Percentiles rank a stretch among this genome's conserved stretches.
These are phyloP conservation scores for Heliothis peltigera DNA, from an alignment of 2,888 invertebrate genomes.

Conservation along the genomic window DNA sequence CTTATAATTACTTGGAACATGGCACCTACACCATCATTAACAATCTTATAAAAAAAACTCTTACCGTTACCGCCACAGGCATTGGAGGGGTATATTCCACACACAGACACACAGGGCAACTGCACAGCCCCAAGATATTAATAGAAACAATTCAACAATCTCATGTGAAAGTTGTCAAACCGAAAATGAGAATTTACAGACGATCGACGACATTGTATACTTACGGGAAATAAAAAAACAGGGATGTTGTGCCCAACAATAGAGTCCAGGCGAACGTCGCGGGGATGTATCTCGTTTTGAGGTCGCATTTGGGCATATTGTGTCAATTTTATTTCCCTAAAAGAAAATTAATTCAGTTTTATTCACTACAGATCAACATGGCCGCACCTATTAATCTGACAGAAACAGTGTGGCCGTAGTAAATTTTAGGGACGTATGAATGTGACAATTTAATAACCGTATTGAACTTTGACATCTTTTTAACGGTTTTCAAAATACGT, in stretches of 20 bases:
- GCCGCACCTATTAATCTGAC: constrained; percentile 90
- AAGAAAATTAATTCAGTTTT: constrained; percentile 86
- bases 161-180: constrained; percentile 88
- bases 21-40: constrained; percentile 48
- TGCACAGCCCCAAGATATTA: constrained; percentile 78
- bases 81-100: constrained; percentile 52
- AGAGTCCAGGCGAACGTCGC: constrained; percentile 99
- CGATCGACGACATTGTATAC: constrained; percentile 89
- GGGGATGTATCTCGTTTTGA: constrained; percentile 98
- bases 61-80: constrained; percentile 55
- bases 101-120: constrained; percentile 70
- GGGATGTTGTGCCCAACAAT: constrained; percentile 96
- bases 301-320: constrained; percentile 98
- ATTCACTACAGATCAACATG: constrained; percentile 91
- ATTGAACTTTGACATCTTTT: background rate
- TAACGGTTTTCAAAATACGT: constrained; percentile 6
- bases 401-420: constrained; percentile 72
- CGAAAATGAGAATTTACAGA: constrained; percentile 81
- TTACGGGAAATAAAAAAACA: constrained; percentile 99
- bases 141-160: constrained; percentile 83
- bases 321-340: constrained; percentile 87
- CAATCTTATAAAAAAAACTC: constrained; percentile 50
- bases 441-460: constrained; percentile 33
- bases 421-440: constrained; percentile 48
- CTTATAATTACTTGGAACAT: constrained; percentile 58